Evolutionary conservation across 1,140 invertebrate genomes (phyloP).

Genomic region (Magallana angulata): DNA sequence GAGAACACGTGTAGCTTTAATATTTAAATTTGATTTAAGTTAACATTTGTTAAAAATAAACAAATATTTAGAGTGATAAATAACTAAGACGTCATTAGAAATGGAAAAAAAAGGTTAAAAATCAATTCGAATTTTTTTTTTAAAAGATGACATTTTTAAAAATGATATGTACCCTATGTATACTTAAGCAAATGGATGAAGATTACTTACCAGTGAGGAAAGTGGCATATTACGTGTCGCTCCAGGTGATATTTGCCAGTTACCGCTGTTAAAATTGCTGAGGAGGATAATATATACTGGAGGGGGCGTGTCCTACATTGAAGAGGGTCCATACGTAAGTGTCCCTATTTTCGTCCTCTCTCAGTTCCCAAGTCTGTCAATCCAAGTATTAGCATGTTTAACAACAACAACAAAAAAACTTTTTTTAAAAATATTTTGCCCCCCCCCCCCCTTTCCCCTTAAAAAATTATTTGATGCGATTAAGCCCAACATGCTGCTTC

Average conservation of each 20-base stretch:
- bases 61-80: too few relatives aligned
- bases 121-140: too few relatives aligned
- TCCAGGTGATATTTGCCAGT: neutral
- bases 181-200: too few relatives aligned
- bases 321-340: neutral
- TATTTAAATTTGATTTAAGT: too few relatives aligned
- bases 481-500: neutral
- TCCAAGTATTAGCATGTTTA: neutral
- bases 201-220: neutral
- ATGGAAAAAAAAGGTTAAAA: too few relatives aligned
- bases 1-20: too few relatives aligned
- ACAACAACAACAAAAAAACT: too few relatives aligned
- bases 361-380: neutral
- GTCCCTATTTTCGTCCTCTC: neutral
- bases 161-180: too few relatives aligned
- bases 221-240: neutral
- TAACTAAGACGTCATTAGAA: too few relatives aligned
- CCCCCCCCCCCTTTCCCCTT: neutral
- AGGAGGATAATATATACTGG: constrained; percentile 20
- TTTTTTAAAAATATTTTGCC: too few relatives aligned
- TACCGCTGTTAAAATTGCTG: neutral
- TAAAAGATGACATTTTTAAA: too few relatives aligned
- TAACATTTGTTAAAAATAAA: too few relatives aligned
- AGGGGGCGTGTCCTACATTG: constrained; percentile 6
- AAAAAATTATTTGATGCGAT: neutral